Evolutionary conservation across 2,113 vertebrate species (phyloP), one percentile per base, ranked within the genome.

Genomic region (Catharus fuscescens): DNA sequence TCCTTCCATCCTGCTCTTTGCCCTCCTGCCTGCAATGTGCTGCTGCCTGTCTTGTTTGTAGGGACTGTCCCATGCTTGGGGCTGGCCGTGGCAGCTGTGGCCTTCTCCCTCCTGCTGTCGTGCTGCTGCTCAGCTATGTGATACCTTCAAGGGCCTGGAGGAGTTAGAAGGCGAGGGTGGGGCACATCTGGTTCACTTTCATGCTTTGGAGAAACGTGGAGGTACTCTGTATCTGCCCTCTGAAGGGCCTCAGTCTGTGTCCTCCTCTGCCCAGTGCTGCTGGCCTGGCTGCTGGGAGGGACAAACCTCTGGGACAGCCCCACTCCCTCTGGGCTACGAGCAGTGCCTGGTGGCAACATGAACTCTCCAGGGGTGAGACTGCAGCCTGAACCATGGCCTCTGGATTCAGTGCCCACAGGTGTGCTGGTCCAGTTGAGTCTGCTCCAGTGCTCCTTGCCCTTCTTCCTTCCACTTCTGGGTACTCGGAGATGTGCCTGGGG

Each of bases 301-400:
- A 34, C 18, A 18, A 59, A 50, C 38, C 40, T 40, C n/a, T 20
- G 34, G 31, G 28, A 11, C 6, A n/a, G 21, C 50, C 10, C 8
- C 4, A 1, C n/a, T 89, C 7, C 4, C 11, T 54, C 24, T 0
- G 1, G 40, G 10, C 24, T 71, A 34, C 8, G 14, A 65, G 18
- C 0, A 0, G 56, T 8, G 3, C 36, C 8, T 34, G 31, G 48
- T 38, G 19, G 53, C 77, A 61, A 8, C 14, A 14, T 0, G 1
- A 44, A 12, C 57, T 48, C 26, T 64, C 14, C 1, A 1, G 10
- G n/a, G 20, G 25, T 5, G 10, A 29, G 42, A n/a, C 44, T 52
- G 25, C 31, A 62, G 67, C 50, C 74, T n/a, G 47, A 61, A 23
- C n/a, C 4, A 3, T 7, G 38, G 34, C 28, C 54, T 45, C 24